A percentile compares a stretch with the other conserved stretches of the same genome.
Evolutionary conservation across 2,888 invertebrate genomes (phyloP).

Genomic region (Phengaris alcon): DNA sequence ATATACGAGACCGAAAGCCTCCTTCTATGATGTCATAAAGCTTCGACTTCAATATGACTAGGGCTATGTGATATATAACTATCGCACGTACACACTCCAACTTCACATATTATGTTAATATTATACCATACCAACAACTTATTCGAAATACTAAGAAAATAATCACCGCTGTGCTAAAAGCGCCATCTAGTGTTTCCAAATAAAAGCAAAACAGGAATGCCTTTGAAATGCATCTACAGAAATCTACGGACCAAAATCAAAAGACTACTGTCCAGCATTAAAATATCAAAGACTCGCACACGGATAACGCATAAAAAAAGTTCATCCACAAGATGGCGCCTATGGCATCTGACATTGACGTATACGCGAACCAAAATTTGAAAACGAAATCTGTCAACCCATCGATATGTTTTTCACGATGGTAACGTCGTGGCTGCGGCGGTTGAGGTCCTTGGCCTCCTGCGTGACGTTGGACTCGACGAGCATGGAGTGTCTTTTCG

Average conservation of each 20-base stretch:
- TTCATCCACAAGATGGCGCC: slow-evolving; percentile 24
- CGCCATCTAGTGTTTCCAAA: slow-evolving; percentile 11
- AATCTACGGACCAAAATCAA: too few species aligned
- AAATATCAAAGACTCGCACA: neutral
- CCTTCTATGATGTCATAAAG: neutral
- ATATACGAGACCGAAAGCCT: neutral
- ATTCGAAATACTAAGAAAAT: slow-evolving; percentile 15
- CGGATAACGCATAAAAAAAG: neutral
- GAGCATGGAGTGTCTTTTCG: slow-evolving; percentile 69
- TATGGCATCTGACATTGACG: slow-evolving; percentile 33
- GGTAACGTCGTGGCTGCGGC: slow-evolving; percentile 65
- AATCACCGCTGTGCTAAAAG: slow-evolving; percentile 18
- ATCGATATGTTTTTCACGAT: slow-evolving; percentile 68
- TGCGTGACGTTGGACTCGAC: slow-evolving; percentile 64
- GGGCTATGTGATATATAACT: slow-evolving; percentile 53
- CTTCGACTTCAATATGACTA: slow-evolving; percentile 49
- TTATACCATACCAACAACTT: slow-evolving; percentile 17
- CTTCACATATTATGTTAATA: neutral
- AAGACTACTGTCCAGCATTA: too few species aligned
- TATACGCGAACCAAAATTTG: slow-evolving; percentile 37
- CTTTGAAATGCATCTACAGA: slow-evolving; percentile 6
- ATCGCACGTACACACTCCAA: slow-evolving; percentile 24
- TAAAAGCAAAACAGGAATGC: slow-evolving; percentile 19
- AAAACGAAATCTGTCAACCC: slow-evolving; percentile 59
- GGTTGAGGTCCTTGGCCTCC: slow-evolving; percentile 63